Evolutionary conservation across 2,797 vertebrate genomes (phyloP), one percentile per base, ranked within the genome.

Genomic region (Labroides dimidiatus): DNA sequence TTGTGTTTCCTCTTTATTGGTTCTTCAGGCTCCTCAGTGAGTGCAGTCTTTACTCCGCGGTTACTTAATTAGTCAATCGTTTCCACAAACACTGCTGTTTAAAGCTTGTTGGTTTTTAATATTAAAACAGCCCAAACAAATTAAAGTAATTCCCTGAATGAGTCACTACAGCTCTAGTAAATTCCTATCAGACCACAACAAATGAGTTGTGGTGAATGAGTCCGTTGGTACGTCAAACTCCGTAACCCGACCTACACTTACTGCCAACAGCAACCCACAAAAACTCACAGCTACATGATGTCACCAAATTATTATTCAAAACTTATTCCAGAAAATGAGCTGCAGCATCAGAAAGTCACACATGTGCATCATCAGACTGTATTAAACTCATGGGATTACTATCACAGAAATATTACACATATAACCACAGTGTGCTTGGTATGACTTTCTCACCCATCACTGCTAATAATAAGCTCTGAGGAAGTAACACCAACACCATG

Each of bases 1-100:
- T 62, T 58, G 23, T 37, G 57, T 68, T 87, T 81, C 48, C 50
- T 70, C 49, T 55, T 80, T 55, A 79, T 59, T 70, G 66, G 45
- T 27, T 65, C 64, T 61, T 60, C 5, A 50, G 43, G 42, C 24
- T 19, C 30, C n/a, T 70, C 27, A 54, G 64, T 68, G 39, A 42
- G 17, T 53, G 19, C 62, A 53, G 49, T 80, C 59, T 44, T 66
- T 41, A 52, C 55, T 43, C 78, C 42, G 59, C 41, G 58, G 43
- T 78, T 66, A 67, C 50, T 56, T 79, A 48, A 72, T 58, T 30
- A 65, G 74, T 81, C 51, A 72, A 61, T n/a, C 55, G 37, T 78
- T 66, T 62, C 64, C 42, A 60, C 59, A 72, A 33, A 33, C 43
- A 24, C 17, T 67, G 69, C 58, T 64, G 64, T 64, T 74, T 72